phyloP scores from a whole-genome alignment of 2,888 invertebrate genomes.

The Drosophila yooni region DNA sequence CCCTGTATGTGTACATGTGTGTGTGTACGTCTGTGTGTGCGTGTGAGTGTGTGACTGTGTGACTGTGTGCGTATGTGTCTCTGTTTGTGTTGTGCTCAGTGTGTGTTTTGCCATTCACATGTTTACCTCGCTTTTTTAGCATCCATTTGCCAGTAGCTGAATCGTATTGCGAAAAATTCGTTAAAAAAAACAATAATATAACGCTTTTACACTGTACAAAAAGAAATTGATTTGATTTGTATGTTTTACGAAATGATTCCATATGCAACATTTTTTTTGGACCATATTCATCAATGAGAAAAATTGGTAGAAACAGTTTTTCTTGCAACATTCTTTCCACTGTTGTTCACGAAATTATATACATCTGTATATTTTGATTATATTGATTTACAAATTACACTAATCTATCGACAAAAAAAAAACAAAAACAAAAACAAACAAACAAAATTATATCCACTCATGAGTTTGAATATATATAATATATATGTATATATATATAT shows the following conservation, averaged over 20 bases:
- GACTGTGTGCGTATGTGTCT: conserved; percentile 27
- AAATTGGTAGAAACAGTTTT: conserved; percentile 21
- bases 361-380: conserved; percentile 40
- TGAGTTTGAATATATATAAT: conserved; percentile 60
- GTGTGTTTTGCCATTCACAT: conserved; percentile 47
- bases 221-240: conserved; percentile 35
- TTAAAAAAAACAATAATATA: conserved; percentile 37
- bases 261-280: conserved; percentile 25
- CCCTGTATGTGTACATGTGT: conserved; percentile 5
- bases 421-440: conserved; percentile 1
- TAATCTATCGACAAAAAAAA: conserved; percentile 4
- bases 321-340: conserved; percentile 64
- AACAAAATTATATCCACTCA: conserved; percentile 42
- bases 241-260: conserved; percentile 23
- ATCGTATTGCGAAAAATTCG: conserved; percentile 35
- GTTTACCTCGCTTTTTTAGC: conserved; percentile 46
- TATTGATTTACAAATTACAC: conserved; percentile 22
- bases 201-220: conserved; percentile 77
- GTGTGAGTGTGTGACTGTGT: conserved; percentile 19
- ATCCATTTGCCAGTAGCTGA: conserved; percentile 45
- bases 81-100: conserved; percentile 24
- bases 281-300: conserved; percentile 25
- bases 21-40: conserved; percentile 18
- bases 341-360: conserved; percentile 68
- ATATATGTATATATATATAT: conserved; percentile 22